phyloP scores from a whole-genome alignment of 2,113 vertebrate genomes.

The Ictidomys tridecemlineatus region DNA sequence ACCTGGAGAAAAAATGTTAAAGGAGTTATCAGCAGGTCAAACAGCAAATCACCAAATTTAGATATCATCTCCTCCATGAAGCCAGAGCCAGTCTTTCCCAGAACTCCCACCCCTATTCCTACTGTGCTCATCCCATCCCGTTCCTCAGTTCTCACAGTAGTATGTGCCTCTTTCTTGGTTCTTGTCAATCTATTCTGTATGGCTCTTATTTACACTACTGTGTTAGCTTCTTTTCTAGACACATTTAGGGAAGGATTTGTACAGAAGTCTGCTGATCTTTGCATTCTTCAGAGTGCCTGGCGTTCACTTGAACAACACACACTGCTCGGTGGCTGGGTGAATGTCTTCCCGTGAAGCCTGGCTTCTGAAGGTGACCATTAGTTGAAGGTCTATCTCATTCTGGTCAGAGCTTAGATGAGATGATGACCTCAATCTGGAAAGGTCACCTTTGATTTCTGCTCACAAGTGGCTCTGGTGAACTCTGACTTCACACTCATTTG shows the following conservation, averaged over 20 bases:
- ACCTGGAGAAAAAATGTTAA: neutral
- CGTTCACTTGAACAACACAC: neutral
- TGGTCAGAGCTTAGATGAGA: neutral
- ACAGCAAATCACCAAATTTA: neutral
- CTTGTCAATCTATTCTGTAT: neutral
- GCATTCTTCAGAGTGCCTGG: neutral
- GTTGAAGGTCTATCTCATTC: neutral
- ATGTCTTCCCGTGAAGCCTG: neutral
- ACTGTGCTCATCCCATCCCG: neutral
- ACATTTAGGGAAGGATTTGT: neutral
- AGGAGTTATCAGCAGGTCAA: neutral
- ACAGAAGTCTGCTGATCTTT: neutral
- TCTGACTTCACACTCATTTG: constrained; percentile 65
- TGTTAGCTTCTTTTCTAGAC: neutral
- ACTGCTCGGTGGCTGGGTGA: neutral
- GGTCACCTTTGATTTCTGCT: constrained; percentile 63
- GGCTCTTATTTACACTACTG: neutral
- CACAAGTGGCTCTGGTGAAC: constrained; percentile 41
- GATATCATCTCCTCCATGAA: neutral
- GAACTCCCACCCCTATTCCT: neutral
- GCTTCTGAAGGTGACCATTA: neutral
- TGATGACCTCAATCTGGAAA: constrained; percentile 32
- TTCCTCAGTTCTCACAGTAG: neutral
- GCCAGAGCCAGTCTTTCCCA: neutral
- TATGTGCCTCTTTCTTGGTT: neutral